Conservation (phyloP, 2,797 vertebrate genomes). For the Lagodon rhomboides region DNA sequence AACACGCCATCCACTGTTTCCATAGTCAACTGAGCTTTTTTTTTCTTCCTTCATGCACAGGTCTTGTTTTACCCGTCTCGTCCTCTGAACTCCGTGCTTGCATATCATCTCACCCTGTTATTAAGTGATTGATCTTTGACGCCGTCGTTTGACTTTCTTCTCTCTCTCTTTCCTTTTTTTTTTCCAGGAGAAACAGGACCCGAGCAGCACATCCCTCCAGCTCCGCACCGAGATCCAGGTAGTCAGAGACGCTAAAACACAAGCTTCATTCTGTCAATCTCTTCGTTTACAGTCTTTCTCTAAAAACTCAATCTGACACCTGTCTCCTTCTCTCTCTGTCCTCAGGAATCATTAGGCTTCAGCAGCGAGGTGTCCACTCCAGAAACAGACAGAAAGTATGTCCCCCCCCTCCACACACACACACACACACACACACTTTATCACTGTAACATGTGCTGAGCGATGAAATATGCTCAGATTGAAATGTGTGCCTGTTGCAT, state of each 20-base stretch:
- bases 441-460: conserved; percentile 12
- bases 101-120: neutral
- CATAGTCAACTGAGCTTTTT: conserved; percentile 21
- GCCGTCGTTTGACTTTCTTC: conserved; percentile 17
- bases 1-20: conserved; percentile 20
- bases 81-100: neutral
- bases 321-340: conserved; percentile 36
- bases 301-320: conserved; percentile 6
- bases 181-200: conserved; percentile 93
- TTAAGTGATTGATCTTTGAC: conserved; percentile 25
- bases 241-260: conserved; percentile 52
- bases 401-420: neutral
- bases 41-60: neutral
- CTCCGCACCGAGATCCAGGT: conserved; percentile 96
- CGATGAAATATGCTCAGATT: conserved; percentile 37
- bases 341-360: conserved; percentile 94
- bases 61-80: neutral
- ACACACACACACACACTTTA: neutral
- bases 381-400: conserved; percentile 98
- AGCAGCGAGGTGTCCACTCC: conserved; percentile 94
- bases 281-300: neutral
- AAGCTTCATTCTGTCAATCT: neutral
- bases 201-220: conserved; percentile 91
- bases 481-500: conserved; percentile 60
- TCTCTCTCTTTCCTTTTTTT: conserved; percentile 6